phyloP scores from a whole-genome alignment of 2,113 vertebrate species.

The Gadus chalcogrammus region DNA sequence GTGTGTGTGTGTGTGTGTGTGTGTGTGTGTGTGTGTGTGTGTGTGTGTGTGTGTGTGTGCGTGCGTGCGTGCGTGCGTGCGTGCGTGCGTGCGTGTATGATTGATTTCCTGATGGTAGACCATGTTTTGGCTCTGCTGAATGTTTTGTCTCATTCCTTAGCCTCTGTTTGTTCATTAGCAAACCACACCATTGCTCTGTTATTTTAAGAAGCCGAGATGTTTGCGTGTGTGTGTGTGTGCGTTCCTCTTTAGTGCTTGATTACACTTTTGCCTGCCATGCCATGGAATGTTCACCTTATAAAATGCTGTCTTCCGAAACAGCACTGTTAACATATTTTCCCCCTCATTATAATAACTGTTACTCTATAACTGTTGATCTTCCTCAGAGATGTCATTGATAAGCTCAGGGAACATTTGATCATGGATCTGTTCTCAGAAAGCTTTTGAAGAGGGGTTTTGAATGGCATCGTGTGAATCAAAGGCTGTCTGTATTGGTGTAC shows the following conservation, averaged over 20 bases:
- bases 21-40: not conserved
- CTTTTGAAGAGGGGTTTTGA: not conserved
- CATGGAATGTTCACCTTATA: too few relatives aligned
- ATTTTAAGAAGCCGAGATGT: not conserved
- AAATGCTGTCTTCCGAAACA: too few relatives aligned
- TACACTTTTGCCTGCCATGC: conserved; percentile 18
- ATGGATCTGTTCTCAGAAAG: too few relatives aligned
- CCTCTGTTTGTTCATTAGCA: conserved; percentile 2
- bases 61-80: not conserved
- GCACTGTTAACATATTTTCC: too few relatives aligned
- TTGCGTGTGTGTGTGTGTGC: conserved; percentile 2
- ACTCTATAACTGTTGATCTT: too few relatives aligned
- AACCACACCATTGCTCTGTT: not conserved
- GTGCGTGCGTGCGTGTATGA: not conserved
- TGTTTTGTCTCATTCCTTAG: conserved; percentile 4
- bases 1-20: not conserved
- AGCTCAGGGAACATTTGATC: too few relatives aligned
- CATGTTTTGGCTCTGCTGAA: not conserved
- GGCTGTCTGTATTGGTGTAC: too few relatives aligned
- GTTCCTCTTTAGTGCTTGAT: conserved; percentile 6
- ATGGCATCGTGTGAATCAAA: conserved; percentile 6
- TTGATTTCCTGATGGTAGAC: not conserved
- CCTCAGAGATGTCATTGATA: too few relatives aligned
- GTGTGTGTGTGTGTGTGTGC: too few relatives aligned
- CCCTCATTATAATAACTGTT: too few relatives aligned